phyloP scores from a whole-genome alignment of 2,888 invertebrate species.

The Portevinia maculata region DNA sequence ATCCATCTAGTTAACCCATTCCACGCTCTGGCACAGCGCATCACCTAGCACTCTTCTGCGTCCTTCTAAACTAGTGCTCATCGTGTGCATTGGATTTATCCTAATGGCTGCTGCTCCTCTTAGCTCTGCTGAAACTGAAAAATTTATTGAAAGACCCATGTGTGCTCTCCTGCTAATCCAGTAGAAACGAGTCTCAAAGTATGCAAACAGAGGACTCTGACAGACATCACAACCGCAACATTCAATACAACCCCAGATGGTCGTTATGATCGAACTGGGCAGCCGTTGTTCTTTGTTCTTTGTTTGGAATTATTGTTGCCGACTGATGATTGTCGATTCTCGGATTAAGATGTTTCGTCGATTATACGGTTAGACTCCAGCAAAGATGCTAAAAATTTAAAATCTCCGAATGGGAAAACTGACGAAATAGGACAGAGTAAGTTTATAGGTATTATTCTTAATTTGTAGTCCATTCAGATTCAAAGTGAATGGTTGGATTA shows the following conservation, averaged over 20 bases:
- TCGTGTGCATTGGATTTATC: conserved; percentile 6
- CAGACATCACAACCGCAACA: conserved; percentile 55
- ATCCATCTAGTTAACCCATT: conserved; percentile 14
- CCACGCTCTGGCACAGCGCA: neutral
- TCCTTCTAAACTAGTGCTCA: conserved; percentile 13
- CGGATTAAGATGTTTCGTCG: conserved; percentile 62
- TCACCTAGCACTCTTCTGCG: neutral
- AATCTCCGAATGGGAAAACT: conserved; percentile 27
- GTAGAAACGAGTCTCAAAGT: conserved; percentile 34
- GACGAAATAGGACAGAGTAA: neutral
- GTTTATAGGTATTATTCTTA: no score
- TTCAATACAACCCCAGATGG: conserved; percentile 52
- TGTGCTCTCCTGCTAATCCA: conserved; percentile 65
- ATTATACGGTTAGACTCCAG: conserved; percentile 36
- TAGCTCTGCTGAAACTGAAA: conserved; percentile 29
- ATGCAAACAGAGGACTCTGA: conserved; percentile 34
- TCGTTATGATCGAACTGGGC: conserved; percentile 35
- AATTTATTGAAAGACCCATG: conserved; percentile 63
- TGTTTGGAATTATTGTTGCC: conserved; percentile 5
- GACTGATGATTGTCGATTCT: conserved; percentile 55
- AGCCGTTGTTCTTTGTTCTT: no score
- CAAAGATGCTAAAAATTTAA: conserved; percentile 51
- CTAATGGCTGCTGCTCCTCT: neutral
- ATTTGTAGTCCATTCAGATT: no score
- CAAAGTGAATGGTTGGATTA: no score